Percentiles rank a stretch among this genome's conserved stretches.
These are phyloP conservation scores for Lasiurus borealis DNA, from an alignment of 2,113 vertebrate species.

Conservation along the genomic window DNA sequence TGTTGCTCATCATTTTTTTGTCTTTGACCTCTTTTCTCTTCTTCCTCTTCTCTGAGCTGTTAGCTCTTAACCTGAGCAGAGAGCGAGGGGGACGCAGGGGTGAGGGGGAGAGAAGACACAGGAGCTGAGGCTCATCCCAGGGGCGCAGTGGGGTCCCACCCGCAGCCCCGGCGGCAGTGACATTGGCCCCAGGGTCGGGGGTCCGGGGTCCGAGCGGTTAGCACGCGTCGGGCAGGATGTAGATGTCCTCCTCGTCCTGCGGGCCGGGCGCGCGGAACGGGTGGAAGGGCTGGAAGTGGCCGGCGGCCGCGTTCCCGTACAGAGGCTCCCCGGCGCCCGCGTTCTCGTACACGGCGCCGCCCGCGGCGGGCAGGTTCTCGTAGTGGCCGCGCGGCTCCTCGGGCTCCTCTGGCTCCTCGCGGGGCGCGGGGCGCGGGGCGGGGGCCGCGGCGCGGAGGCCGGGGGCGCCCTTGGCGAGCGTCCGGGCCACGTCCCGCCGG, in stretches of 20 bases:
- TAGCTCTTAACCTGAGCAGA: too few species aligned
- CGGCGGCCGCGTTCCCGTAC: conserved; percentile 40
- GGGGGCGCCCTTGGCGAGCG: background rate
- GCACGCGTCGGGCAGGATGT: conserved; percentile 75
- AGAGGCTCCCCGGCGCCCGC: background rate
- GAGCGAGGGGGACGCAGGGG: too few species aligned
- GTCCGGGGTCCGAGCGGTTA: too few species aligned
- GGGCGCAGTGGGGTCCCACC: too few species aligned
- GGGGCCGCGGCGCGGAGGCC: background rate
- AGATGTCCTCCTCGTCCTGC: conserved; percentile 71
- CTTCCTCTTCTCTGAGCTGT: too few species aligned
- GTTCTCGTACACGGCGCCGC: conserved; percentile 70
- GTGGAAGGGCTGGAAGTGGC: conserved; percentile 28
- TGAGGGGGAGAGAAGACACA: too few species aligned
- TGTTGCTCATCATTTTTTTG: too few species aligned
- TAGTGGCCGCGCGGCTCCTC: background rate
- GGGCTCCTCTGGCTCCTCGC: too few species aligned
- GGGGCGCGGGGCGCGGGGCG: background rate
- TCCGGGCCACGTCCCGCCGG: conserved; percentile 6
- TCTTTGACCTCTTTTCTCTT: too few species aligned
- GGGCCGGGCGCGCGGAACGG: background rate
- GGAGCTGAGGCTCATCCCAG: too few species aligned
- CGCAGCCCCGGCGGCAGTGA: too few species aligned
- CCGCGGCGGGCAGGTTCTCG: conserved; percentile 58
- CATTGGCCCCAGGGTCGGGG: too few species aligned